A percentile compares a stretch with the other conserved stretches of the same genome.
Conservation (phyloP, 2,113 vertebrate species). For the Vireo altiloquus region DNA sequence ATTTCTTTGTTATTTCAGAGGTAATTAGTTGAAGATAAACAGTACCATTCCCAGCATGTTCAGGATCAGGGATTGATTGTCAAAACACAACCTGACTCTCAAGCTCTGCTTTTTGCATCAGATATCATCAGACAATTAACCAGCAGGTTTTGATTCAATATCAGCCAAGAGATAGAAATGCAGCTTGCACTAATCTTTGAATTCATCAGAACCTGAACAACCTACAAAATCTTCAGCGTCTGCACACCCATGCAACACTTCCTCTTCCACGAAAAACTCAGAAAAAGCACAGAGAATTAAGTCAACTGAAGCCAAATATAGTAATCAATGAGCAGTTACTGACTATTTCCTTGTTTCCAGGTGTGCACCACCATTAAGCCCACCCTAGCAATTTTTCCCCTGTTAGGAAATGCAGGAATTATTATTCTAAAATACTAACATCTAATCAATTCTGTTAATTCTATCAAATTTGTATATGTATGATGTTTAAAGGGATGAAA, state of each 20-base stretch:
- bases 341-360: neutral
- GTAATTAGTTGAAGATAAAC: neutral
- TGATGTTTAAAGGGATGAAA: neutral
- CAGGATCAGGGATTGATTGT: neutral
- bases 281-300: neutral
- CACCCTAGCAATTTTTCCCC: neutral
- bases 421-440: neutral
- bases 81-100: neutral
- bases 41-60: accelerated
- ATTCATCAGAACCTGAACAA: neutral
- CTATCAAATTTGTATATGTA: neutral
- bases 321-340: accelerated
- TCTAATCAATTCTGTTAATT: neutral
- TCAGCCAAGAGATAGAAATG: neutral
- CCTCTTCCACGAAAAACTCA: neutral
- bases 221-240: neutral
- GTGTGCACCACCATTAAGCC: neutral
- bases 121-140: neutral
- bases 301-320: neutral
- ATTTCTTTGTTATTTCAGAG: neutral
- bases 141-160: neutral
- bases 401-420: neutral
- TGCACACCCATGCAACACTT: neutral
- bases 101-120: neutral
- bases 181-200: neutral